Evolutionary conservation across 1,140 invertebrate species (phyloP).

Genomic region (Myzus persicae): DNA sequence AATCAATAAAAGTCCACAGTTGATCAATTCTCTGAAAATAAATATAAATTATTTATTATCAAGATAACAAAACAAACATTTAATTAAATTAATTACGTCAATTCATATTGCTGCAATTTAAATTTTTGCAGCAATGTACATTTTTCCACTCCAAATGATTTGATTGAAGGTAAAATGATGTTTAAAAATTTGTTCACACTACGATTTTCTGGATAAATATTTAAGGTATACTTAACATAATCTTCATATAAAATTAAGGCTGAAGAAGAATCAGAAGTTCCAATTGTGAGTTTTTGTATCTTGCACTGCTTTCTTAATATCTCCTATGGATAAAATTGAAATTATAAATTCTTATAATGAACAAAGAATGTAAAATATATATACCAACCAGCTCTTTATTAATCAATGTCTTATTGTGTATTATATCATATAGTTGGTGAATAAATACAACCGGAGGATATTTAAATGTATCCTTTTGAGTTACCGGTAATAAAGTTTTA

Average conservation of each 20-base stretch:
- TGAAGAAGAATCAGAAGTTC: slow-evolving; percentile 18
- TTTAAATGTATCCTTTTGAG: neutral
- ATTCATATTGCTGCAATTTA: slow-evolving; percentile 47
- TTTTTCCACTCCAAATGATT: slow-evolving; percentile 52
- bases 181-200: slow-evolving; percentile 43
- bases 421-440: slow-evolving; percentile 54
- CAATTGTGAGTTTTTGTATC: slow-evolving; percentile 55
- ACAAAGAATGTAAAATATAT: neutral
- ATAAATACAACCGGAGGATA: slow-evolving; percentile 55
- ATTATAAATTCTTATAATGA: neutral
- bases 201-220: neutral
- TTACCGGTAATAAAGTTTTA: neutral
- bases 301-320: slow-evolving; percentile 49
- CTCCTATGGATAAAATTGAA: slow-evolving; percentile 24
- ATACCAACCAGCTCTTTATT: slow-evolving; percentile 53
- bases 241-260: slow-evolving; percentile 51
- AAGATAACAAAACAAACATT: neutral
- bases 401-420: slow-evolving; percentile 50
- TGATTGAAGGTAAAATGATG: slow-evolving; percentile 25
- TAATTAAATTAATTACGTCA: slow-evolving; percentile 26
- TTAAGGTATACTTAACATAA: slow-evolving; percentile 25
- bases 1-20: slow-evolving; percentile 56
- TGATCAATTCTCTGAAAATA: slow-evolving; percentile 49
- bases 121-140: slow-evolving; percentile 16
- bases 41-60: neutral